Base-by-base conservation (phyloP, 2,113 vertebrate species). In the Psittacula cyanocephala region DNA sequence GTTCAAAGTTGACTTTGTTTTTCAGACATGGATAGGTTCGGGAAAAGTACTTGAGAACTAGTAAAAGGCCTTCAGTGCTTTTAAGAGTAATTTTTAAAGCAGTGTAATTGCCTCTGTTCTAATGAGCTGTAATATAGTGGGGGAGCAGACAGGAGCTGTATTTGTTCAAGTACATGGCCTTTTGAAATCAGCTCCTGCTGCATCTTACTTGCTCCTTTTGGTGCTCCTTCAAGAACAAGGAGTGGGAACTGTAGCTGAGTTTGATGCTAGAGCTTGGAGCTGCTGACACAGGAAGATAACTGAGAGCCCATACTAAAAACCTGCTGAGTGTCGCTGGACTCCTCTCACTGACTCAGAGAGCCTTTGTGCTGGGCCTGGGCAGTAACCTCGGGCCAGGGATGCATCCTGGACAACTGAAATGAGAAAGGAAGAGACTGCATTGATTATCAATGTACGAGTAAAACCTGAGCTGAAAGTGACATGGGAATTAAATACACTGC, bases 1-100 rank as follows among this genome's bases (percentile, higher is more conserved):
- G 2, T 89, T 95, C 86, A 91, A 95, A 95, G 77, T 20, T 81
- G 76, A 13, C 60, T 74, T 91, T 67, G 37, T 88, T 96, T 95
- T 82, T 88, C 71, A 92, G 81, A 63, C 64, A 31, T 72, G 23
- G 60, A 43, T 91, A 47, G 81, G 47, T 71, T 68, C n/a, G 47
- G 68, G 60, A 60, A n/a, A 49, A 72, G 35, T 71, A 27, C 75
- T 93, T 91, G 78, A 96, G 78, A 94, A 35, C 24, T 35, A 55
- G 60, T 88, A 72, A 74, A 84, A 84, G 85, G 46, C 37, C 37
- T 78, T 57, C 22, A 84, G 46, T 83, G 46, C 72, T 89, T 90
- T 65, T 43, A 72, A 88, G 74, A 65, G 28, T 60, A 6, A 23
- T 86, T 70, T 85, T 83, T 87, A 65, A 62, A 84, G 39, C 80